A percentile compares a stretch with the other conserved stretches of the same genome.
Conservation (phyloP, 2,113 vertebrate species). For the Myiagra hebetior region DNA sequence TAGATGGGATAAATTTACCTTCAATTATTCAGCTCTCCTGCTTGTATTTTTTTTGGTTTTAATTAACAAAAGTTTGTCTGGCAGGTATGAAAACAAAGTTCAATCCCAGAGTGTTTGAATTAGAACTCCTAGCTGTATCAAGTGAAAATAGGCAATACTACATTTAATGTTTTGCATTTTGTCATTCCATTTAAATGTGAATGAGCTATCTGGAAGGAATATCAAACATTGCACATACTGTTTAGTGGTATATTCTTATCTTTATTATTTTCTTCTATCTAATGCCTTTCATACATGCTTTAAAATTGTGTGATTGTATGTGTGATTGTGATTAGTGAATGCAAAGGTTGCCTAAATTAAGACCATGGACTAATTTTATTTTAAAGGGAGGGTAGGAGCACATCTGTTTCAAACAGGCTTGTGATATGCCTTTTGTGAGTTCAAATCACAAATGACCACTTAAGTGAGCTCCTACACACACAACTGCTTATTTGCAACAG, state of each 20-base stretch:
- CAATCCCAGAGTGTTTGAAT: not conserved
- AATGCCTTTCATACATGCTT: not conserved
- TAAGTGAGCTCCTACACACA: not conserved
- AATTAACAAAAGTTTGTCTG: not conserved
- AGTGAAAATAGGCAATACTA: not conserved
- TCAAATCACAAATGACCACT: not conserved
- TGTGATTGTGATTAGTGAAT: not conserved
- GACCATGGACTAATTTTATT: not conserved
- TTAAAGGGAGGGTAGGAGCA: not conserved
- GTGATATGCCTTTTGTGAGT: not conserved
- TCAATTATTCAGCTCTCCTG: not conserved
- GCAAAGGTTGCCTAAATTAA: not conserved
- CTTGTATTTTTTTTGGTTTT: not conserved
- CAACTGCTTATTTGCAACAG: not conserved
- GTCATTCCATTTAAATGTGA: not conserved
- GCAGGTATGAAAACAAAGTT: not conserved
- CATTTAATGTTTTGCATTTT: not conserved
- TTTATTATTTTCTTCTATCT: not conserved
- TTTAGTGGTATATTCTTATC: not conserved
- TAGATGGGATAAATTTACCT: not conserved
- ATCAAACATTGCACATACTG: not conserved
- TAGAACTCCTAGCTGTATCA: not conserved
- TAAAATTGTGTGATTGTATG: not conserved
- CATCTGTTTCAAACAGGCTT: not conserved
- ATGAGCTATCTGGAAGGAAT: not conserved